These are phyloP conservation scores for Brachionus koreanus DNA, from an alignment of 1,140 invertebrate species.

Conservation along the genomic window DNA sequence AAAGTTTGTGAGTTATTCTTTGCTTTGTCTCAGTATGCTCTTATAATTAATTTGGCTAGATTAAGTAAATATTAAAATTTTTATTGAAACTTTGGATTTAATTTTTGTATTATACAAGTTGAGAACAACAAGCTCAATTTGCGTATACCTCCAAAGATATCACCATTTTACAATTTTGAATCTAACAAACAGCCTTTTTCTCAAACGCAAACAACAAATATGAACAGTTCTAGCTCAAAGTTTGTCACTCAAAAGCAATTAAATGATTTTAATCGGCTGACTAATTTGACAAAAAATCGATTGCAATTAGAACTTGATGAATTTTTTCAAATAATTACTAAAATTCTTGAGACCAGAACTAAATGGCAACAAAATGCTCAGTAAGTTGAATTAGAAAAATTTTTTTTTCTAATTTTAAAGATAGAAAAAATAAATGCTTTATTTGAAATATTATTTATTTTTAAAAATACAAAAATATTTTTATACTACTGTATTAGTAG, in stretches of 20 bases:
- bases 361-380: conserved; percentile 20
- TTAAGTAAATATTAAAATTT: background rate
- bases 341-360: background rate
- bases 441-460: too few species aligned
- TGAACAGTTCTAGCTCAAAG: background rate
- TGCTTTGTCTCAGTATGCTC: conserved; percentile 12
- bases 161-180: background rate
- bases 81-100: background rate
- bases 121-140: background rate
- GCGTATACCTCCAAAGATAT: background rate
- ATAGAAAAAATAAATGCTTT: too few species aligned
- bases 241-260: background rate
- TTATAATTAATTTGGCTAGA: conserved; percentile 1
- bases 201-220: background rate
- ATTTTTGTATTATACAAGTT: background rate
- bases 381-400: background rate
- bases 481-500: too few species aligned
- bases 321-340: background rate
- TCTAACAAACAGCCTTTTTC: background rate
- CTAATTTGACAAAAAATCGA: background rate
- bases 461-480: too few species aligned
- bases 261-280: background rate
- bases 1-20: conserved; percentile 35
- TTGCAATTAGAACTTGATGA: background rate
- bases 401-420: too few species aligned